Evolutionary conservation across 2,888 invertebrate species (phyloP).

Genomic region (Cheilosia variabilis): DNA sequence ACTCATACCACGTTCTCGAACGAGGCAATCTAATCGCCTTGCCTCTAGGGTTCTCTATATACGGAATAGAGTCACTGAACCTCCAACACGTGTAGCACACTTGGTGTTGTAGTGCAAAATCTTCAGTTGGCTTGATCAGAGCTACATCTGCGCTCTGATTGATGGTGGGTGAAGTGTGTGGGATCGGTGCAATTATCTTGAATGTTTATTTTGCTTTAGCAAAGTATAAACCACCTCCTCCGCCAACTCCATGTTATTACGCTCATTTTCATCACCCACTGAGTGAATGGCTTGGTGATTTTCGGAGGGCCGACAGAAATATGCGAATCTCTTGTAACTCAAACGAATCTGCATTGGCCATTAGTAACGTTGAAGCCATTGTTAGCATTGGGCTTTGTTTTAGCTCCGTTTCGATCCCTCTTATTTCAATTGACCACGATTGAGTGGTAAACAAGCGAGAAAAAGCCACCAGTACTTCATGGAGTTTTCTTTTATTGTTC

Average conservation of each 20-base stretch:
- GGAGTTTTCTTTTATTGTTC: slow-evolving; percentile 25
- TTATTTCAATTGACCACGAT: slow-evolving; percentile 29
- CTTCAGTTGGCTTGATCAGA: slow-evolving; percentile 39
- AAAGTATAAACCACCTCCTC: slow-evolving; percentile 44
- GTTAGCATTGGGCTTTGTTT: not conserved
- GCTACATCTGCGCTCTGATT: slow-evolving; percentile 30
- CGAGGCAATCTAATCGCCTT: slow-evolving; percentile 42
- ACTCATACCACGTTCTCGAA: slow-evolving; percentile 9
- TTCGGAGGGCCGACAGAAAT: slow-evolving; percentile 44
- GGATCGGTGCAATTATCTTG: slow-evolving; percentile 64
- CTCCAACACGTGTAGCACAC: slow-evolving; percentile 55
- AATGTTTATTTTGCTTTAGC: slow-evolving; percentile 32
- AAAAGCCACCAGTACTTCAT: not conserved
- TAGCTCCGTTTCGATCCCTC: not conserved
- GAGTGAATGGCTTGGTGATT: slow-evolving; percentile 38
- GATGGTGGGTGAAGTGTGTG: slow-evolving; percentile 62
- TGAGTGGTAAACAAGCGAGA: slow-evolving; percentile 6
- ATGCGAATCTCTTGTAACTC: slow-evolving; percentile 24
- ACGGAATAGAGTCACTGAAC: slow-evolving; percentile 51
- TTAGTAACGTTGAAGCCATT: slow-evolving; percentile 29
- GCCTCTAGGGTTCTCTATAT: slow-evolving; percentile 35
- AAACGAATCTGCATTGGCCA: slow-evolving; percentile 49
- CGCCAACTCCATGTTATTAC: slow-evolving; percentile 26
- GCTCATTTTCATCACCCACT: slow-evolving; percentile 48
- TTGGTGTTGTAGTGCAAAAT: slow-evolving; percentile 47